Percentiles rank a stretch among this genome's conserved stretches.
Evolutionary conservation across 2,797 vertebrate species (phyloP).

Genomic region (Sebastes aleutianus): DNA sequence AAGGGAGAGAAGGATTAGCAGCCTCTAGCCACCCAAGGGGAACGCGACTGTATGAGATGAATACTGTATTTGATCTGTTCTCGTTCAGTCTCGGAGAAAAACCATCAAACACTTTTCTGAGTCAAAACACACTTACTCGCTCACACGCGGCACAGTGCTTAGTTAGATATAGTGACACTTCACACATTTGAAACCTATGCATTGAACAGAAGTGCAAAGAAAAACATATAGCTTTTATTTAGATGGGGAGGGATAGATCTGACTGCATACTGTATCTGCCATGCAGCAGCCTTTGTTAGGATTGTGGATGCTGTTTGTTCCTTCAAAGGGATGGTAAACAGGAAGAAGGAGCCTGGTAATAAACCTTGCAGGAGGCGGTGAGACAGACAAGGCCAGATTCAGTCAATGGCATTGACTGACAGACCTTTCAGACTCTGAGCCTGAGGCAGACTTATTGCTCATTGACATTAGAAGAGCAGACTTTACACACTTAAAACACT

Average conservation of each 20-base stretch:
- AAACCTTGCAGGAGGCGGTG: conserved; percentile 43
- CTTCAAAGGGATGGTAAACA: background rate
- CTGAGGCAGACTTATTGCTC: conserved; percentile 59
- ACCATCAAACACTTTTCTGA: conserved; percentile 32
- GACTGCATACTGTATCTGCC: background rate
- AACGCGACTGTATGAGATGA: conserved; percentile 61
- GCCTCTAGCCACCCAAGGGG: conserved; percentile 54
- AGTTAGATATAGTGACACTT: conserved; percentile 4
- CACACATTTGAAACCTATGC: background rate
- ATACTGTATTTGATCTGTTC: conserved; percentile 64
- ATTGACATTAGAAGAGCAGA: conserved; percentile 58
- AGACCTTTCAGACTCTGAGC: conserved; percentile 65
- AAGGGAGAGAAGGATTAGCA: conserved; percentile 50
- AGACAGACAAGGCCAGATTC: conserved; percentile 59
- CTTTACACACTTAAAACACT: conserved; percentile 57
- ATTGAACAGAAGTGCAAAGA: background rate
- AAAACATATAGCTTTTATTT: background rate
- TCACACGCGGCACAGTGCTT: background rate
- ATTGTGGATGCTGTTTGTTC: background rate
- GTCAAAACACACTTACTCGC: conserved; percentile 39
- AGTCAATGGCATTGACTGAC: conserved; percentile 71
- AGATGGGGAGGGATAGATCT: background rate
- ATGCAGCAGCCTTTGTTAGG: background rate
- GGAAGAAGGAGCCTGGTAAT: conserved; percentile 30
- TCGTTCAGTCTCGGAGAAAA: conserved; percentile 55